phyloP scores from a whole-genome alignment of 2,888 invertebrate species.

The Nephrocerus scutellatus region DNA sequence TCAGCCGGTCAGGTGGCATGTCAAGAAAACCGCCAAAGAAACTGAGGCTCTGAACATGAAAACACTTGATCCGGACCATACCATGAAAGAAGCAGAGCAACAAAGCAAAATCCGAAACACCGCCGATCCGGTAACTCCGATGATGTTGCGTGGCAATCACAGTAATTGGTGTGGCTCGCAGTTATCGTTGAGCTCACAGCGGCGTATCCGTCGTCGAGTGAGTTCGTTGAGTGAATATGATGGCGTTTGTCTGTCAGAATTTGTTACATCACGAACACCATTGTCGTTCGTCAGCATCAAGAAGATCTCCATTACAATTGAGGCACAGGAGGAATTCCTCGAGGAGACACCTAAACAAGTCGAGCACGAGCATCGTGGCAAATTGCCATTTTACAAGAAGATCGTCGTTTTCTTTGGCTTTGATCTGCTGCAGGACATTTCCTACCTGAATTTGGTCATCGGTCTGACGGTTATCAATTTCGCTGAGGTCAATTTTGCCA shows the following conservation, averaged over 20 bases:
- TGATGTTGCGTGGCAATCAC: constrained; percentile 51
- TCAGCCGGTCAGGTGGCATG: constrained; percentile 71
- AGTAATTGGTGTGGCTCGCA: constrained; percentile 42
- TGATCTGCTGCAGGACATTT: constrained; percentile 60
- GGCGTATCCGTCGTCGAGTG: too few relatives aligned
- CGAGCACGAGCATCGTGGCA: constrained; percentile 39
- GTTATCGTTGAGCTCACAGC: constrained; percentile 34
- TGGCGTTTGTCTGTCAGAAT: too few relatives aligned
- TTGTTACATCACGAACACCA: too few relatives aligned
- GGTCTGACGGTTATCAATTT: constrained; percentile 66
- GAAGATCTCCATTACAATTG: background rate
- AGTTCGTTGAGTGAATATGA: too few relatives aligned
- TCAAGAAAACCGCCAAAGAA: constrained; percentile 47
- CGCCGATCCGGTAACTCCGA: constrained; percentile 59
- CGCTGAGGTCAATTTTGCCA: constrained; percentile 67
- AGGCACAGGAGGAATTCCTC: constrained; percentile 6
- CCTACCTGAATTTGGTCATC: constrained; percentile 63
- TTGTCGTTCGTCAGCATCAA: too few relatives aligned
- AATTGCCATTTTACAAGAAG: constrained; percentile 53
- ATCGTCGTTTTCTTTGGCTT: constrained; percentile 63
- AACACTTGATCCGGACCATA: constrained; percentile 10
- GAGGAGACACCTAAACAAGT: constrained; percentile 11
- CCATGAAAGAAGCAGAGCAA: constrained; percentile 49
- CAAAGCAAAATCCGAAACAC: constrained; percentile 57
- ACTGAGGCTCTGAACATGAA: constrained; percentile 25